phyloP scores from a whole-genome alignment of 2,797 vertebrate species.

The Chromobotia macracanthus region DNA sequence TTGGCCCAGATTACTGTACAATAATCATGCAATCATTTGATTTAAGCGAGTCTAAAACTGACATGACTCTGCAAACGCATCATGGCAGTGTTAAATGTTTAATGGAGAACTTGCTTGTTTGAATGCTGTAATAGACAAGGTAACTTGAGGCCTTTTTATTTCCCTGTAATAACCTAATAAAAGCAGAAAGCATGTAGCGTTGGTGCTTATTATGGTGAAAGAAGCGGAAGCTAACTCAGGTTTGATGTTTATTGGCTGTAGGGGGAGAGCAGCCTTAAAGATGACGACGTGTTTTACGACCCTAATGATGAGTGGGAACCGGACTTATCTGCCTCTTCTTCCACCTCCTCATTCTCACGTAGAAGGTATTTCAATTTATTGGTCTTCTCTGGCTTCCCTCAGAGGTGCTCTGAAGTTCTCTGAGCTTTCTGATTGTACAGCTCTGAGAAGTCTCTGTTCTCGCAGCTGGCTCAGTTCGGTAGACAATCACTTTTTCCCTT shows the following conservation, averaged over 20 bases:
- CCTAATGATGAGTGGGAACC: constrained; percentile 95
- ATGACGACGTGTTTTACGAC: constrained; percentile 90
- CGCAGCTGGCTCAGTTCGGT: constrained; percentile 4
- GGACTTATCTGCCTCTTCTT: constrained; percentile 82
- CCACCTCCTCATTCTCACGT: constrained; percentile 83
- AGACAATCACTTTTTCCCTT: neutral
- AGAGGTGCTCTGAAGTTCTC: neutral
- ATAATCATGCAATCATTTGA: neutral
- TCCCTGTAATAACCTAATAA: constrained; percentile 27
- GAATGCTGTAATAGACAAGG: neutral
- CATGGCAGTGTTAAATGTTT: neutral
- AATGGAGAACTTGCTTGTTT: constrained; percentile 1
- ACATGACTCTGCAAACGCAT: too few species aligned
- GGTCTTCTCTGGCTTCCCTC: constrained; percentile 39
- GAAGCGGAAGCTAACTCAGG: constrained; percentile 23
- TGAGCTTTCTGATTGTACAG: neutral
- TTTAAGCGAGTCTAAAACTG: too few species aligned
- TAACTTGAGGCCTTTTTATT: constrained; percentile 17
- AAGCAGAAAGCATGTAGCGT: constrained; percentile 18
- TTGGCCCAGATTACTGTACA: neutral
- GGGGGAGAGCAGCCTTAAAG: constrained; percentile 78
- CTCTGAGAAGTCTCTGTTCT: constrained; percentile 2
- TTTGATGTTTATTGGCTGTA: constrained; percentile 65
- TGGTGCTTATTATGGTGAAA: constrained; percentile 39
- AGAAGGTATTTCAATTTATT: constrained; percentile 80